Evolutionary conservation across 2,797 vertebrate genomes (phyloP).

Genomic region (Sylvilagus floridanus): DNA sequence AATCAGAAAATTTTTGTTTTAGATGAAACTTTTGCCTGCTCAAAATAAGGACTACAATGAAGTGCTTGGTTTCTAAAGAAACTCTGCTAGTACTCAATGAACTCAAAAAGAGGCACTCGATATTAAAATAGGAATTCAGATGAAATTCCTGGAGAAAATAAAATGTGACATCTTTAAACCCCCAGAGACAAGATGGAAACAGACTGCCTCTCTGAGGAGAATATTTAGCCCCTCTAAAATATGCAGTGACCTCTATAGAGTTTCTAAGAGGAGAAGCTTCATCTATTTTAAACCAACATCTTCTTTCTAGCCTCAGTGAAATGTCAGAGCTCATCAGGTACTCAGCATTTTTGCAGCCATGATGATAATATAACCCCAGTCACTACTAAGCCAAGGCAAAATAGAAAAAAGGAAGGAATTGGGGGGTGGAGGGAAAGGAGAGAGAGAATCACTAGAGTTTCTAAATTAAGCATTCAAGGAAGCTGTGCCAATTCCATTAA

Average conservation of each 20-base stretch:
- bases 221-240: conserved; percentile 57
- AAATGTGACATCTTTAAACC: conserved; percentile 64
- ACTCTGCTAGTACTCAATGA: conserved; percentile 2
- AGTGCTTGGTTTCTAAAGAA: conserved; percentile 6
- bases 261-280: conserved; percentile 40
- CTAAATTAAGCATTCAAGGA: conserved; percentile 1
- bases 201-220: conserved; percentile 36
- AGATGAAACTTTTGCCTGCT: conserved; percentile 8
- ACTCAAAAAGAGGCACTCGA: conserved; percentile 41
- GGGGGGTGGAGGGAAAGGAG: neutral
- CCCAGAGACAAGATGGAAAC: conserved; percentile 44
- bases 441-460: neutral
- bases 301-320: conserved; percentile 11
- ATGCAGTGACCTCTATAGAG: conserved; percentile 20
- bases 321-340: conserved; percentile 43
- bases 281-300: conserved; percentile 66
- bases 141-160: conserved; percentile 46
- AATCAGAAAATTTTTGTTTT: conserved; percentile 33
- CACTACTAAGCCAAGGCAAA: conserved; percentile 27
- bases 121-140: conserved; percentile 22
- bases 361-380: neutral
- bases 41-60: conserved; percentile 34
- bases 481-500: neutral
- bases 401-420: neutral
- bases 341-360: conserved; percentile 24